phyloP scores from a whole-genome alignment of 2,113 vertebrate genomes.

The Melanostigma gelatinosum region DNA sequence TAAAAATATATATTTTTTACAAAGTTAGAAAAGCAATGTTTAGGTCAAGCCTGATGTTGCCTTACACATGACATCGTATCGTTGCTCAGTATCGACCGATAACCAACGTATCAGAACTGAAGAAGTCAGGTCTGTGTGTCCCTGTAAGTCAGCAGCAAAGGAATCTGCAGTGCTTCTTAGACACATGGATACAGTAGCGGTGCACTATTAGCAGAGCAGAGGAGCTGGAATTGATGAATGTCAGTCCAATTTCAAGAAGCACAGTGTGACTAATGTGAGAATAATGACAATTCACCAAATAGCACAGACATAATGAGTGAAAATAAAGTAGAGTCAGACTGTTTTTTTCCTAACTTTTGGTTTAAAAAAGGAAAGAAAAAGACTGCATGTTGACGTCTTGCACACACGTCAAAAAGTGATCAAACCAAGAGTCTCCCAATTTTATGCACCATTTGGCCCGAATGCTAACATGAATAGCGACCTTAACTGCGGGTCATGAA shows the following conservation, averaged over 20 bases:
- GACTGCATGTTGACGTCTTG: not conserved
- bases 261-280: slow-evolving; percentile 17
- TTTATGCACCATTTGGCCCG: slow-evolving; percentile 2
- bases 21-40: not conserved
- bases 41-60: not conserved
- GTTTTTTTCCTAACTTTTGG: not conserved
- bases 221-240: slow-evolving; percentile 25
- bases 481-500: slow-evolving; percentile 29
- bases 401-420: not conserved
- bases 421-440: slow-evolving; percentile 3
- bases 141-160: not conserved
- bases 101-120: not conserved
- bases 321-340: slow-evolving; percentile 4
- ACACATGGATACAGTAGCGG: slow-evolving; percentile 17
- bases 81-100: not conserved
- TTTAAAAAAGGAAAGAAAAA: not conserved
- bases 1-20: no score
- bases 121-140: not conserved
- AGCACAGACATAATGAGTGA: slow-evolving; percentile 2
- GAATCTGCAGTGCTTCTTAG: slow-evolving; percentile 22
- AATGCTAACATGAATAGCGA: slow-evolving; percentile 5
- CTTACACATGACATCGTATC: not conserved
- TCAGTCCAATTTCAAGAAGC: slow-evolving; percentile 35
- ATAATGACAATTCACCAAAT: slow-evolving; percentile 38
- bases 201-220: slow-evolving; percentile 29